phyloP scores from a whole-genome alignment of 2,888 invertebrate species.

The Eulithis testata region DNA sequence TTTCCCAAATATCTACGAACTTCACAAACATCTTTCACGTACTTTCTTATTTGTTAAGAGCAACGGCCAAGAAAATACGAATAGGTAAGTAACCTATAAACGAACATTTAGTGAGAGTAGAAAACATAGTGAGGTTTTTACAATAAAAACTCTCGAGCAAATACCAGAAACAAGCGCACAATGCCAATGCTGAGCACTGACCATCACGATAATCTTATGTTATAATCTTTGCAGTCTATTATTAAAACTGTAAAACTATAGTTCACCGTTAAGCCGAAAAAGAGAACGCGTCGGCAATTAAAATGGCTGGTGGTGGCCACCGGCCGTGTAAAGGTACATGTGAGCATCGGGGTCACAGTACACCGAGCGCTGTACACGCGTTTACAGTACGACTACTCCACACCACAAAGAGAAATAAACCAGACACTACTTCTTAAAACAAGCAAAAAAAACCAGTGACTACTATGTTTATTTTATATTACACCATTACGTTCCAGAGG shows the following conservation, averaged over 20 bases:
- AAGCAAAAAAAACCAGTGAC: too few species aligned
- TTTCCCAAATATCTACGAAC: too few species aligned
- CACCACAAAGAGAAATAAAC: too few species aligned
- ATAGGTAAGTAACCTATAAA: neutral
- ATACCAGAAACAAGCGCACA: conserved; percentile 24
- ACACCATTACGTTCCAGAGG: too few species aligned
- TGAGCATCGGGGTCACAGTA: conserved; percentile 54
- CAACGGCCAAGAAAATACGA: too few species aligned
- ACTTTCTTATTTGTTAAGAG: too few species aligned
- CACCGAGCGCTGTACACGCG: neutral
- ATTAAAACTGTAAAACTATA: conserved; percentile 54
- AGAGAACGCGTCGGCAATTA: conserved; percentile 61
- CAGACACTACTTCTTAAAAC: too few species aligned
- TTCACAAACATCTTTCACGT: too few species aligned
- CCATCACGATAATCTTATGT: conserved; percentile 35
- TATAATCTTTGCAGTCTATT: conserved; percentile 42
- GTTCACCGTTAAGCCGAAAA: conserved; percentile 66
- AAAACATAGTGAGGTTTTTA: neutral
- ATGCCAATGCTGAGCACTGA: conserved; percentile 28
- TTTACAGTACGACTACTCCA: conserved; percentile 3
- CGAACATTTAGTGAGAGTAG: neutral
- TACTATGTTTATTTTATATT: too few species aligned
- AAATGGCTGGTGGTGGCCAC: conserved; percentile 44
- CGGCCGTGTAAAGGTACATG: conserved; percentile 41
- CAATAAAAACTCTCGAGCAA: conserved; percentile 21